Evolutionary conservation across 2,113 vertebrate genomes (phyloP).

Genomic region (Triplophysa siluroides): DNA sequence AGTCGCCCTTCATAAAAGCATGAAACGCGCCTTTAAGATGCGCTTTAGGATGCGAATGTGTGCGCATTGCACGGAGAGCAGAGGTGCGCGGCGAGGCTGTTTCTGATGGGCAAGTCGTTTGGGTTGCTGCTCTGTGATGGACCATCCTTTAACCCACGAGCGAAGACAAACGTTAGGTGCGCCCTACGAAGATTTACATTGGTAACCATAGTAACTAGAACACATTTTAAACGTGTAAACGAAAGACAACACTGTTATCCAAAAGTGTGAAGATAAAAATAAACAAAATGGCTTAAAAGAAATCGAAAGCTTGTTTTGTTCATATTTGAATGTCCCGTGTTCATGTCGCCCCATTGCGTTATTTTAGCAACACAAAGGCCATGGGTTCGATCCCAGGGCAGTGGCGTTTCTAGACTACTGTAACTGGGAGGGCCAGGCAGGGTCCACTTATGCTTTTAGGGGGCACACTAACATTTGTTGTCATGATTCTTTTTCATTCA

Average conservation of each 20-base stretch:
- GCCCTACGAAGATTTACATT: neutral
- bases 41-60: neutral
- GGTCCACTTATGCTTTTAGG: too few species aligned
- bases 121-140: neutral
- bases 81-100: neutral
- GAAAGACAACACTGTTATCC: neutral
- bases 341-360: too few species aligned
- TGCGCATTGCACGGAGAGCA: neutral
- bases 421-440: too few species aligned
- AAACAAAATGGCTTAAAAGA: neutral
- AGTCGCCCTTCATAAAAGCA: neutral
- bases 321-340: neutral
- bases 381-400: too few species aligned
- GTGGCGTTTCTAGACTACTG: too few species aligned
- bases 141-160: neutral
- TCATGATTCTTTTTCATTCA: too few species aligned
- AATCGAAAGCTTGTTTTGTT: neutral
- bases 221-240: neutral
- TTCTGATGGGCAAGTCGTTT: neutral
- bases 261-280: neutral
- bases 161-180: neutral
- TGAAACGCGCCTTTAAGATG: neutral
- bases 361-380: too few species aligned
- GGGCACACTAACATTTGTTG: too few species aligned
- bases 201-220: constrained; percentile 5